Base-by-base conservation (phyloP, 1,140 invertebrate genomes). In the Wiebesia pumilae region DNA sequence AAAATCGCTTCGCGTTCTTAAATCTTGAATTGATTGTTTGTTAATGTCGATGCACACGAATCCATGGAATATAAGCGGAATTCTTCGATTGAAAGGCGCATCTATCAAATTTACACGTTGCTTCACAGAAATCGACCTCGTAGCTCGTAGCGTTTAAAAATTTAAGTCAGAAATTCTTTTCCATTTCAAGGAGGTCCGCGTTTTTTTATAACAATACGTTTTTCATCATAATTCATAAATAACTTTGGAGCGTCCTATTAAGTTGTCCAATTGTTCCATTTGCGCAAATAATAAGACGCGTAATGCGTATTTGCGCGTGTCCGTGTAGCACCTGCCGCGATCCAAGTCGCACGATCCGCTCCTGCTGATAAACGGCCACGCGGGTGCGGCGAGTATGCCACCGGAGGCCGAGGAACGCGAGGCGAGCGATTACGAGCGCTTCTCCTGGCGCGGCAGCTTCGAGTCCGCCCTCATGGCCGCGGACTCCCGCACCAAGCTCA, bases 361-460 rank as follows among this genome's bases (percentile, higher is more conserved):
- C 30, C 89, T 97, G 35, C 94, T 93, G 95, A 89, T 95, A 93
- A 92, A 94, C 93, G 88, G 93, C 89, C 89, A 95, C 92, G 83
- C 92, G 33, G 88, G 90, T 88, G 73, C 93, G 89, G 75, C 77
- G 35, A 85, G 75, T 7, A 78, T 79, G 67, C 86, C 86, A 35
- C 92, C 95, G 94, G 91, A 94, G 91, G 94, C 93, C 1, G 97
- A 95, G 93, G 96, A 95, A 94, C 95, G 96, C 85, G 96, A 97
- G 88, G 96, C 96, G n/a, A 97, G 97, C 93, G 97, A 98, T 90
- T 97, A 97, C 94, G 97, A 98, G 91, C 94, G 97, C 77, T 98
- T 98, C 93, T 97, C 97, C 84, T 98, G 97, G 97, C 95, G 97
- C 86, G 97, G 97, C 81, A 98, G 97, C 92, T 98, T 98, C 93